phyloP scores from a whole-genome alignment of 2,113 vertebrate species.

The Cichladusa arquata region DNA sequence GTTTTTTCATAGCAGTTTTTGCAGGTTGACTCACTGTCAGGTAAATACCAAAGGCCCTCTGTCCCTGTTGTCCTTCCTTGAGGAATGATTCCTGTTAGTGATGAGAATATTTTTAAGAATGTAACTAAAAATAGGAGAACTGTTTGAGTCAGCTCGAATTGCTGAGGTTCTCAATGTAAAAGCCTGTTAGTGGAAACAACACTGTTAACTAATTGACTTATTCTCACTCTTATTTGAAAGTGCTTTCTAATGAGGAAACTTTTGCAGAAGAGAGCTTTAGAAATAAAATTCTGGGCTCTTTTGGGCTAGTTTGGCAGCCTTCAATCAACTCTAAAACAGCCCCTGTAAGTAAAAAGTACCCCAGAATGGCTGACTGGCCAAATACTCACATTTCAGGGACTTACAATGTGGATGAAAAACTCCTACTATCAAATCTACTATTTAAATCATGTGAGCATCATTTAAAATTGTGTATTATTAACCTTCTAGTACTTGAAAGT shows the following conservation, averaged over 20 bases:
- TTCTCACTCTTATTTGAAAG: neutral
- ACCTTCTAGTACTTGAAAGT: neutral
- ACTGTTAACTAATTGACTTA: neutral
- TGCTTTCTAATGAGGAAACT: neutral
- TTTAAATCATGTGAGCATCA: neutral
- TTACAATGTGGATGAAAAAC: neutral
- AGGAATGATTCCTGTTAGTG: neutral
- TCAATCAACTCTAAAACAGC: neutral
- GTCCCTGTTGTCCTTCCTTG: neutral
- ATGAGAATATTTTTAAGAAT: neutral
- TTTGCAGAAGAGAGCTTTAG: neutral
- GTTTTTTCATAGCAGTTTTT: neutral
- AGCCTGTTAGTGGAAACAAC: neutral
- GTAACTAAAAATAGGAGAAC: neutral
- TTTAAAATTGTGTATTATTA: neutral
- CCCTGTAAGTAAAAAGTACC: neutral
- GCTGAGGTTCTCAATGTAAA: neutral
- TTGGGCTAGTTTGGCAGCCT: neutral
- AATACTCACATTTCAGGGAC: neutral
- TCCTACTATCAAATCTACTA: neutral
- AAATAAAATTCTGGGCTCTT: neutral
- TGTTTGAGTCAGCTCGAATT: neutral
- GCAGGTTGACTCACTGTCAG: neutral
- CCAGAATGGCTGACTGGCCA: neutral
- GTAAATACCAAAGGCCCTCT: neutral